phyloP scores from a whole-genome alignment of 2,113 vertebrate genomes.

The Pseudonaja textilis region DNA sequence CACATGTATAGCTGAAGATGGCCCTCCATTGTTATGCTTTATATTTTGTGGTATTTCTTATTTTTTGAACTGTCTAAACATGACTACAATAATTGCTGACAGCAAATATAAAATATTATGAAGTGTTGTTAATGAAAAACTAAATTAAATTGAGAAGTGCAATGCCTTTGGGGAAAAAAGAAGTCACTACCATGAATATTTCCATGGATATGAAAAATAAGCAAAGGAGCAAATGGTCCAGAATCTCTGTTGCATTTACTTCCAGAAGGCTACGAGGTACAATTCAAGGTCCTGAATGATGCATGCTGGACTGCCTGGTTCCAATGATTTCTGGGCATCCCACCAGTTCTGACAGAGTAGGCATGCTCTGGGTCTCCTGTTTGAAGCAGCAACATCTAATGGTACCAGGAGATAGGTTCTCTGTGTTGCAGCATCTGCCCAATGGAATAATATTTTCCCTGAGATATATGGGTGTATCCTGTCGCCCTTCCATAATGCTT shows the following conservation, averaged over 20 bases:
- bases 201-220: not conserved
- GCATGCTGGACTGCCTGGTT: not conserved
- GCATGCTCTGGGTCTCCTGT: not conserved
- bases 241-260: not conserved
- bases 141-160: not conserved
- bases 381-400: not conserved
- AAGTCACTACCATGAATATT: not conserved
- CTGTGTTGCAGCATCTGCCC: not conserved
- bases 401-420: not conserved
- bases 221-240: not conserved
- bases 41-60: not conserved
- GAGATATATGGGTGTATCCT: not conserved
- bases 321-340: not conserved
- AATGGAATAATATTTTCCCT: not conserved
- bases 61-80: not conserved
- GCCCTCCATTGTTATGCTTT: not conserved
- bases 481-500: not conserved
- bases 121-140: not conserved
- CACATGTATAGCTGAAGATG: not conserved
- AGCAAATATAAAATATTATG: not conserved
- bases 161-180: not conserved
- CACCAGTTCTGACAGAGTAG: not conserved
- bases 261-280: not conserved
- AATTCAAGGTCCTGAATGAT: not conserved
- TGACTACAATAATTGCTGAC: not conserved